These are phyloP conservation scores for Pissodes strobi DNA, from an alignment of 1,140 invertebrate species.

Conservation along the genomic window DNA sequence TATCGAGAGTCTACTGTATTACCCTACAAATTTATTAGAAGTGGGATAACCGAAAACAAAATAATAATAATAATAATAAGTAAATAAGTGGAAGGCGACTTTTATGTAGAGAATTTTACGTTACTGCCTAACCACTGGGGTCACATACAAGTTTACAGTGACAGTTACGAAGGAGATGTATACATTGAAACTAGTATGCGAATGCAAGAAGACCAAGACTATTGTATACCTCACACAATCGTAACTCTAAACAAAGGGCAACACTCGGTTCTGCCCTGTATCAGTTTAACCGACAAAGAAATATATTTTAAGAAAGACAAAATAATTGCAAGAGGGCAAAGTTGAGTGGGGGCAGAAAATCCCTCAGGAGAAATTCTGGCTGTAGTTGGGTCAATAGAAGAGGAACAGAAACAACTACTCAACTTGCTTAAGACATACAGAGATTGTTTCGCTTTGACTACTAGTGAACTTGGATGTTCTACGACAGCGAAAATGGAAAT, in stretches of 20 bases:
- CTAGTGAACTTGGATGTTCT: too few relatives aligned
- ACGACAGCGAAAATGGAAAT: slow-evolving; percentile 4
- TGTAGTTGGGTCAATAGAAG: too few relatives aligned
- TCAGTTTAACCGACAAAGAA: slow-evolving; percentile 11
- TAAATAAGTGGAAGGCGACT: not conserved
- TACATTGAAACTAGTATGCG: slow-evolving; percentile 47
- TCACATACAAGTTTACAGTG: too few relatives aligned
- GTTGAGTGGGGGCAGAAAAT: not conserved
- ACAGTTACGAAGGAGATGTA: too few relatives aligned
- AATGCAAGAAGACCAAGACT: slow-evolving; percentile 48
- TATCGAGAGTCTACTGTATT: too few relatives aligned
- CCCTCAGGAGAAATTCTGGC: not conserved
- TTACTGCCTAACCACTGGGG: too few relatives aligned
- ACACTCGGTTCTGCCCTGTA: not conserved
- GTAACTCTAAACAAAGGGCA: not conserved
- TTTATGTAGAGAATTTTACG: not conserved
- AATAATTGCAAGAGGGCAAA: slow-evolving; percentile 5
- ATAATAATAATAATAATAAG: too few relatives aligned
- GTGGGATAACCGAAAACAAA: too few relatives aligned
- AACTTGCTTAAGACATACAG: too few relatives aligned
- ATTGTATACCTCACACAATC: slow-evolving; percentile 46
- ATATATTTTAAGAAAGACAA: slow-evolving; percentile 12
- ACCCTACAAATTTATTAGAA: too few relatives aligned
- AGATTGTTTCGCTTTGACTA: too few relatives aligned
- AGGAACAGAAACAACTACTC: too few relatives aligned